Evolutionary conservation across 1,140 invertebrate genomes (phyloP).

Genomic region (Drosophila nikananu): DNA sequence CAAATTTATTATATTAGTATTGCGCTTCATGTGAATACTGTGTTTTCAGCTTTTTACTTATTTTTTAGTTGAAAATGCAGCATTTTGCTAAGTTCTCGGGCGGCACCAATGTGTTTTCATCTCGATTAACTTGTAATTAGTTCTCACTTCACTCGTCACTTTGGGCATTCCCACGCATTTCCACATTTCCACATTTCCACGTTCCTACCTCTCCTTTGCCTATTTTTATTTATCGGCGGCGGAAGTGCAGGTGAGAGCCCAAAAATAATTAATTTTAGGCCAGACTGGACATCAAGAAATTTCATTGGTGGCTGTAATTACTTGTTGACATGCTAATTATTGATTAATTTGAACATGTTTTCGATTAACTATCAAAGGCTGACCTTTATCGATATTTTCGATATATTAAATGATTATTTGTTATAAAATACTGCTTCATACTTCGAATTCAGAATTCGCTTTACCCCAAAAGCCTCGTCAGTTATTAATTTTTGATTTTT

Average conservation of each 20-base stretch:
- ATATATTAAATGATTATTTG: too few species aligned
- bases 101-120: constrained; percentile 22
- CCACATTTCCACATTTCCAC: constrained; percentile 12
- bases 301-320: neutral
- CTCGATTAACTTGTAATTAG: constrained; percentile 51
- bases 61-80: constrained; percentile 1
- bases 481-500: neutral
- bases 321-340: neutral
- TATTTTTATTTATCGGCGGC: neutral
- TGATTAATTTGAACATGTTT: neutral
- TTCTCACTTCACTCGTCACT: constrained; percentile 8
- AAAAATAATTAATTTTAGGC: constrained; percentile 17
- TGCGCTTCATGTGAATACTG: neutral
- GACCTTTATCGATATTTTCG: too few species aligned
- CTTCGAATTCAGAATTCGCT: neutral
- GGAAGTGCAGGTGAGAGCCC: constrained; percentile 31
- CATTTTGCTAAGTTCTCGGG: neutral
- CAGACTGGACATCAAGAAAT: neutral
- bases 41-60: neutral
- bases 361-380: neutral
- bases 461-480: too few species aligned
- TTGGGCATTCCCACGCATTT: constrained; percentile 1
- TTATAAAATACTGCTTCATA: neutral
- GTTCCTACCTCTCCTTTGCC: neutral
- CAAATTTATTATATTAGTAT: constrained; percentile 40